These are phyloP conservation scores for Peromyscus maniculatus DNA, from an alignment of 2,113 vertebrate genomes.

Conservation along the genomic window DNA sequence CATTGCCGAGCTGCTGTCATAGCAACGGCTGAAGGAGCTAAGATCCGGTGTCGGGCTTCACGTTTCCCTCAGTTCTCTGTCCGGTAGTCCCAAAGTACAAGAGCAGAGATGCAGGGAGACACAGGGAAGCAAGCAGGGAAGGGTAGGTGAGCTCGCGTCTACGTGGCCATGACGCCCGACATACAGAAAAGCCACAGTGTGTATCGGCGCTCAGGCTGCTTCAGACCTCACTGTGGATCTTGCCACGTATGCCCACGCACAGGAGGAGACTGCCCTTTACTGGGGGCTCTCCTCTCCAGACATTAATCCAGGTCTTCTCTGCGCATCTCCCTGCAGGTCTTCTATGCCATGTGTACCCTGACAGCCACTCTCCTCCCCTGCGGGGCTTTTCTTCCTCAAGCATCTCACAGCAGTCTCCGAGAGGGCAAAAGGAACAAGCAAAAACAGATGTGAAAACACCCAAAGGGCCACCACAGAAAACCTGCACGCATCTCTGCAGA, in stretches of 20 bases:
- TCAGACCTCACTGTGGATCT: background rate
- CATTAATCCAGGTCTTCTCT: background rate
- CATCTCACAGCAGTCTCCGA: background rate
- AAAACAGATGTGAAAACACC: background rate
- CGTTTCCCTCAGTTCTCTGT: background rate
- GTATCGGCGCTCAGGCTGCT: accelerated
- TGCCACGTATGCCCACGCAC: background rate
- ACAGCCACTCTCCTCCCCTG: background rate
- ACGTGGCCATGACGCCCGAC: accelerated
- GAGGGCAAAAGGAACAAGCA: background rate
- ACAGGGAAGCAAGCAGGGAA: background rate
- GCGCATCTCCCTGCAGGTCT: background rate
- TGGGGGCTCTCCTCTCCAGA: background rate
- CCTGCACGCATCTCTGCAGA: background rate
- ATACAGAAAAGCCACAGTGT: background rate
- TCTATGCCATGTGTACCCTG: background rate
- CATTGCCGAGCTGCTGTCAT: too few relatives aligned
- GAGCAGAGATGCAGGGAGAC: too few relatives aligned
- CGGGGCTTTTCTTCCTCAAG: background rate
- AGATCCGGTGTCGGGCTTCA: too few relatives aligned
- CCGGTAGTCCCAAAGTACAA: background rate
- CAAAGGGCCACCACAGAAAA: background rate
- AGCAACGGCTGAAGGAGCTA: background rate
- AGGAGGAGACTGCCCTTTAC: background rate
- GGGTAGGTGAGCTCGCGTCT: background rate